These are phyloP conservation scores for Hapalemur alaotrensis DNA, from an alignment of 2,797 vertebrate species.

Conservation along the genomic window DNA sequence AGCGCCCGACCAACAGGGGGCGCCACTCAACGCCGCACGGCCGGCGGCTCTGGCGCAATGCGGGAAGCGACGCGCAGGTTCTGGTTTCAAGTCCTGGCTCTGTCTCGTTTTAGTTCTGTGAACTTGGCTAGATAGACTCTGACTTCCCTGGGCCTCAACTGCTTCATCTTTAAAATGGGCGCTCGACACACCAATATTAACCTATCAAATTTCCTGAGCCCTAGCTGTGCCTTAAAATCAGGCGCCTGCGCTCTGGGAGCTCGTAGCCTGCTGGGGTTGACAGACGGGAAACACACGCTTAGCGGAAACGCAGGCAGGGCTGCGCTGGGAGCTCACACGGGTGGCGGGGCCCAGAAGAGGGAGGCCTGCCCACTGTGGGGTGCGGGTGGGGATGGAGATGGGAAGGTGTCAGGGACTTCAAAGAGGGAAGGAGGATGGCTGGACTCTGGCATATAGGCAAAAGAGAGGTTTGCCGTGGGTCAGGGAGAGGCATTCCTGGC, in stretches of 20 bases:
- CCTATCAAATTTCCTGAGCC: neutral
- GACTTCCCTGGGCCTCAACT: neutral
- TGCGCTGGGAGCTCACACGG: neutral
- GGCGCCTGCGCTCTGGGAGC: neutral
- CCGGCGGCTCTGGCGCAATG: neutral
- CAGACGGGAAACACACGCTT: neutral
- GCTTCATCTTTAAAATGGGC: neutral
- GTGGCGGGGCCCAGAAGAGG: neutral
- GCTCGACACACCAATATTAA: neutral
- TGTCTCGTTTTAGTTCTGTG: neutral
- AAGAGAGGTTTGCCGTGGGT: neutral
- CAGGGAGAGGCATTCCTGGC: neutral
- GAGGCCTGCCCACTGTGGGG: neutral
- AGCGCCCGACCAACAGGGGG: slow-evolving; percentile 4
- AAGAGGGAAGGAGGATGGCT: neutral
- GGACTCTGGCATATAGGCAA: neutral
- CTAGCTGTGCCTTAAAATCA: neutral
- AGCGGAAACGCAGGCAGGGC: neutral
- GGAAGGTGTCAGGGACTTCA: neutral
- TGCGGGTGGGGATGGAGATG: neutral
- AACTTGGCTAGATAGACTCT: neutral
- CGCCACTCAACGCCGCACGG: neutral
- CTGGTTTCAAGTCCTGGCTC: neutral
- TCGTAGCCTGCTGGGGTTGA: neutral
- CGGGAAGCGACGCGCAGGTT: neutral